Evolutionary conservation across 2,797 vertebrate species (phyloP).

Genomic region (Pteronotus mesoamericanus): DNA sequence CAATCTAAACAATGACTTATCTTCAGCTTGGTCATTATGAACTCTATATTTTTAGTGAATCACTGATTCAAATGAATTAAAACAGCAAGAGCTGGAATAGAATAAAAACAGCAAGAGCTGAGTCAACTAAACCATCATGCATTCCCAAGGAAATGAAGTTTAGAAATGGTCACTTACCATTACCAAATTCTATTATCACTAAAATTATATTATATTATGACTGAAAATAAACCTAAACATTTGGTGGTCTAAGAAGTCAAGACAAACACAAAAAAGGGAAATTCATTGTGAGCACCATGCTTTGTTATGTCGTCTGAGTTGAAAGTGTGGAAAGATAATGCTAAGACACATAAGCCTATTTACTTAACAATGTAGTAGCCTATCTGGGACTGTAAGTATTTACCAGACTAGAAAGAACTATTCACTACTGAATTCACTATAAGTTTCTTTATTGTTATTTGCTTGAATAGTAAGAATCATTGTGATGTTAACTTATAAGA

Average conservation of each 20-base stretch:
- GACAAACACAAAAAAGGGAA: background rate
- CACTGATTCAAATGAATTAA: background rate
- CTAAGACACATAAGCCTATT: background rate
- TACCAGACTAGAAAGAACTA: background rate
- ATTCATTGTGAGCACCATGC: background rate
- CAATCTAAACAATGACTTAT: background rate
- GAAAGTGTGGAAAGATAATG: background rate
- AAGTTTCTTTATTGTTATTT: background rate
- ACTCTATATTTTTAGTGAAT: background rate
- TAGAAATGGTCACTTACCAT: background rate
- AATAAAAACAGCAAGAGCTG: background rate
- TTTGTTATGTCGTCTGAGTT: background rate
- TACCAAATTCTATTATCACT: constrained; percentile 4
- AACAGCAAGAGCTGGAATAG: background rate
- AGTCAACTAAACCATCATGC: background rate
- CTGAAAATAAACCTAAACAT: background rate
- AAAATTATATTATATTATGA: background rate
- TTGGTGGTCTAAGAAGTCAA: background rate
- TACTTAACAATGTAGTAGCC: background rate
- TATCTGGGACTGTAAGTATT: background rate
- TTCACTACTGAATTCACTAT: background rate
- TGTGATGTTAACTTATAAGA: background rate
- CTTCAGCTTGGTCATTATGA: background rate
- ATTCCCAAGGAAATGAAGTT: background rate
- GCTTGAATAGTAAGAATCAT: background rate